Percentiles rank a stretch among this genome's conserved stretches.
These are phyloP conservation scores for Threskiornis aethiopicus DNA, from an alignment of 2,797 vertebrate genomes.

Conservation along the genomic window DNA sequence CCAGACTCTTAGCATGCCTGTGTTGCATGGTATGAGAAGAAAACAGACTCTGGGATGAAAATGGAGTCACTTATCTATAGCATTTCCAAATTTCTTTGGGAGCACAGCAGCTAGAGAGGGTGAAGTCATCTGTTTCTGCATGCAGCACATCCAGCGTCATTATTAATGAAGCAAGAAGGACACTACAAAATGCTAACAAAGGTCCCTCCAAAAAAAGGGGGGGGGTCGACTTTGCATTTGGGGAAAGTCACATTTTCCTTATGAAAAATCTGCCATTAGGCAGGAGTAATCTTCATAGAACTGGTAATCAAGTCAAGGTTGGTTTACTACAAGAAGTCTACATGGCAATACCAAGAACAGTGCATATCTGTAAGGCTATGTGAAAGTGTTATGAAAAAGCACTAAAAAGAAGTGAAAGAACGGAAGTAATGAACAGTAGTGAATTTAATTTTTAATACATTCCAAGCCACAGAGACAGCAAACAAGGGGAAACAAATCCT, in stretches of 20 bases:
- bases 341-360: not conserved
- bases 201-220: not conserved
- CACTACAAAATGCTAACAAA: not conserved
- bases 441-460: constrained; percentile 25
- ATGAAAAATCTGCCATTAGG: not conserved
- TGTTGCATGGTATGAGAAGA: constrained; percentile 20
- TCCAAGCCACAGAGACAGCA: constrained; percentile 20
- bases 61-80: not conserved
- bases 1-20: constrained; percentile 14
- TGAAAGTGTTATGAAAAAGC: constrained; percentile 23
- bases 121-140: constrained; percentile 9
- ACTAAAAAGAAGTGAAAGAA: constrained; percentile 29
- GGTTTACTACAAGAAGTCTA: not conserved
- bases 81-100: not conserved
- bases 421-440: constrained; percentile 33
- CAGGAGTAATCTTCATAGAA: not conserved
- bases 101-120: not conserved
- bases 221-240: not conserved
- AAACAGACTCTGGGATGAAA: constrained; percentile 45
- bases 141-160: not conserved
- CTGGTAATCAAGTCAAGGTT: not conserved
- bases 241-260: not conserved
- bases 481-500: constrained; percentile 57
- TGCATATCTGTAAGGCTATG: not conserved
- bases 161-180: not conserved